These are phyloP conservation scores for Dreissena polymorpha DNA, from an alignment of 1,140 invertebrate genomes.

Conservation along the genomic window DNA sequence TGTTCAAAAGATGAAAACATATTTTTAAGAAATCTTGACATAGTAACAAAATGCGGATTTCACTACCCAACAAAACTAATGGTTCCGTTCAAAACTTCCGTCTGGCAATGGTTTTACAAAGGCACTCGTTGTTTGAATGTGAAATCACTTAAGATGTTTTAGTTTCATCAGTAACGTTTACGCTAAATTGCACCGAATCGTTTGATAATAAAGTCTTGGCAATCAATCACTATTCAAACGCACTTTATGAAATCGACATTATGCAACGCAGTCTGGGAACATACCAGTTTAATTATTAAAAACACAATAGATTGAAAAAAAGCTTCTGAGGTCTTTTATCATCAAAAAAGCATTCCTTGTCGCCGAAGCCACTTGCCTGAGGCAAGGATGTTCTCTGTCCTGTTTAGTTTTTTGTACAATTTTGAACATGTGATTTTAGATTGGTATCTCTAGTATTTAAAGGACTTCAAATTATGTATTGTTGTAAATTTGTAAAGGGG, in stretches of 20 bases:
- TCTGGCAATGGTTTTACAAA: no score
- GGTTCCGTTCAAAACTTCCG: no score
- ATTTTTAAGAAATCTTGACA: no score
- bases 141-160: no score
- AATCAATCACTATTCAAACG: constrained; percentile 37
- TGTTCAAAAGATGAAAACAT: no score
- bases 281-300: constrained; percentile 24
- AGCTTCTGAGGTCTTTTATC: constrained; percentile 49
- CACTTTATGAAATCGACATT: constrained; percentile 19
- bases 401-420: constrained; percentile 25
- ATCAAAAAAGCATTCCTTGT: constrained; percentile 53
- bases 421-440: constrained; percentile 51
- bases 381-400: constrained; percentile 26
- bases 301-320: constrained; percentile 49
- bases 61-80: no score
- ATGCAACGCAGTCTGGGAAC: constrained; percentile 34
- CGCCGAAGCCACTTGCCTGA: constrained; percentile 2
- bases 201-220: constrained; percentile 9
- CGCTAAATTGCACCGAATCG: constrained; percentile 37
- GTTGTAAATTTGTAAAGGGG: constrained; percentile 45
- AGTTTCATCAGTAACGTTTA: background rate
- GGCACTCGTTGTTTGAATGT: no score
- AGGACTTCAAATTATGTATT: constrained; percentile 57
- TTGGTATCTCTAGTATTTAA: constrained; percentile 38
- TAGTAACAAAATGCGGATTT: no score